Conservation (phyloP, 2,888 invertebrate genomes). For the Altica lythri region DNA sequence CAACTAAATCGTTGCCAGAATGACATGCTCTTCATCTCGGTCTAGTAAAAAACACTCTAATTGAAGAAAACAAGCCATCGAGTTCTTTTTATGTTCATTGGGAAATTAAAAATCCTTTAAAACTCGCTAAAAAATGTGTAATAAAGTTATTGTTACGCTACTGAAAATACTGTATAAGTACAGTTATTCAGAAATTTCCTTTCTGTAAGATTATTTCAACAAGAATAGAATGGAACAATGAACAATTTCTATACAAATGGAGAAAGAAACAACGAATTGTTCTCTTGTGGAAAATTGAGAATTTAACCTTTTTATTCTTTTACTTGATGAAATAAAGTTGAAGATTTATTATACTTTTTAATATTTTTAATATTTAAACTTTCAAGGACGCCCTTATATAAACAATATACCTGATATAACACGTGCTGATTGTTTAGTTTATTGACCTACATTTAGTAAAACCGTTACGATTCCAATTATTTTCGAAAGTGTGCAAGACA, state of each 20-base stretch:
- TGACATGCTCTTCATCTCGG: too few relatives aligned
- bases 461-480: too few relatives aligned
- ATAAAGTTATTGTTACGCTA: slow-evolving; percentile 3
- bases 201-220: slow-evolving; percentile 34
- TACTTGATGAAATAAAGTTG: neutral
- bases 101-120: neutral
- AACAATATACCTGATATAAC: too few relatives aligned
- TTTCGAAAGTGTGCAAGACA: too few relatives aligned
- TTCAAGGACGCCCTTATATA: too few relatives aligned
- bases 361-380: too few relatives aligned
- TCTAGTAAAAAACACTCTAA: neutral
- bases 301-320: slow-evolving; percentile 12
- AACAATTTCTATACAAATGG: too few relatives aligned
- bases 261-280: slow-evolving; percentile 10
- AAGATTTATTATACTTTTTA: neutral
- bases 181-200: slow-evolving; percentile 34
- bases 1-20: too few relatives aligned
- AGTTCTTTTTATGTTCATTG: too few relatives aligned
- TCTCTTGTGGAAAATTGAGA: slow-evolving; percentile 13
- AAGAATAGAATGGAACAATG: slow-evolving; percentile 22
- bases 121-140: neutral
- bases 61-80: too few relatives aligned
- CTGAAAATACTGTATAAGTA: slow-evolving; percentile 18
- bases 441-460: too few relatives aligned
- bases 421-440: too few relatives aligned